These are phyloP conservation scores for Ridgeia piscesae DNA, from an alignment of 1,140 invertebrate species.

Conservation along the genomic window DNA sequence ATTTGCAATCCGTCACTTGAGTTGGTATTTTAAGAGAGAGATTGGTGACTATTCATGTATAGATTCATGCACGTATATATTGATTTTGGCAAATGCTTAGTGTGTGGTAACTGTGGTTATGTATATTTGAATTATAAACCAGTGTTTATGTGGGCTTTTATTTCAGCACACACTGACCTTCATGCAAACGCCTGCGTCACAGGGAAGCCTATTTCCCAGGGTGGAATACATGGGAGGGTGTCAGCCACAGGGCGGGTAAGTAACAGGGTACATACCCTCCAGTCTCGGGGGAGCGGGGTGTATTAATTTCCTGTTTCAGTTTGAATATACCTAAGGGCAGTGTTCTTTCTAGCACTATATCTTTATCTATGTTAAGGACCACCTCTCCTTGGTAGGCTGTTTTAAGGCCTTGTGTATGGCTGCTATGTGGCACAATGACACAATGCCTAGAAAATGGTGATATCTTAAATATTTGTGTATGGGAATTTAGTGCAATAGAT, in stretches of 20 bases:
- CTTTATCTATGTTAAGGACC: not conserved
- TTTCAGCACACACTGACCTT: conserved; percentile 80
- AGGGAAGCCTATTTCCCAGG: conserved; percentile 90
- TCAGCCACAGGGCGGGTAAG: conserved; percentile 88
- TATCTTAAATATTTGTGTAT: too few species aligned
- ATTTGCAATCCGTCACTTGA: too few species aligned
- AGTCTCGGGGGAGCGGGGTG: too few species aligned
- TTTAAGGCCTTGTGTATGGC: not conserved
- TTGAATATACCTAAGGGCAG: not conserved
- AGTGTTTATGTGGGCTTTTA: conserved; percentile 8
- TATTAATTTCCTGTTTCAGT: too few species aligned
- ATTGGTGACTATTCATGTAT: too few species aligned
- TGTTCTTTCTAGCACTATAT: not conserved
- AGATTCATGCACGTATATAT: too few species aligned
- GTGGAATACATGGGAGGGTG: conserved; percentile 91
- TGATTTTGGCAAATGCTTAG: not conserved
- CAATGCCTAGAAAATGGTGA: too few species aligned
- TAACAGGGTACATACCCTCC: conserved; percentile 11
- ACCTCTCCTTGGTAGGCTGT: not conserved
- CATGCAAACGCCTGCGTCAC: conserved; percentile 99
- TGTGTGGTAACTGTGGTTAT: not conserved
- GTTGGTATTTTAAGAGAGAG: too few species aligned
- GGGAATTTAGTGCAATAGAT: too few species aligned
- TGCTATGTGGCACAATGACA: too few species aligned
- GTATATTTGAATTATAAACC: not conserved